Base-by-base conservation (phyloP, 1,140 invertebrate genomes). In the Grapholita molesta region DNA sequence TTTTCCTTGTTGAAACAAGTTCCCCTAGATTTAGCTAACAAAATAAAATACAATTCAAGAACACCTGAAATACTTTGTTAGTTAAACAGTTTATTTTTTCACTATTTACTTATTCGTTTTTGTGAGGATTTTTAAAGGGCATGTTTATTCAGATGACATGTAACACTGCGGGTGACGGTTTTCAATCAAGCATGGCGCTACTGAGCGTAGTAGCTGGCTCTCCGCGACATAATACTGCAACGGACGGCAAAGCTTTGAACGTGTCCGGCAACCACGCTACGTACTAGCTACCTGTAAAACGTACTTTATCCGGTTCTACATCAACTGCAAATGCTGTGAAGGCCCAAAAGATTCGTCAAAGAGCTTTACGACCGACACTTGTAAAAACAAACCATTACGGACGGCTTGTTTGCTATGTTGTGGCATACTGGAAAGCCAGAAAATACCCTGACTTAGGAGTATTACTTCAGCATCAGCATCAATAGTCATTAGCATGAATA, bases 221-320 rank as follows among this genome's bases (percentile, higher is more conserved):
- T 73, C 66, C 18, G 38, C 12, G 72, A 48, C 53, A 67, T 71
- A 68, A 78, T 78, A 71, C 66, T 86, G 86, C 74, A 64, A 64
- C 68, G 64, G 84, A 88, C 85, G 79, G 72, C 82, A 88, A 86
- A 88, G 87, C 84, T 89, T 86, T 89, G 85, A 88, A 55, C 77
- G 23, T 68, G 53, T 68, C 28, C 74, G 66, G 74, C 77, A n/a
- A 68, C 72, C 42, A 66, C 55, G 21, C 76, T 66, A 68, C 71
- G 70, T 78, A 57, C 24, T 57, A n/a, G 66, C 35, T 38, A 38
- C 35, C 35, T 38, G 72, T 78, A 86, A 84, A 84, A 77, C 75
- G 70, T 32, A 48, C 66, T 73, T 74, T 79, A 67, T 75, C 64
- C 65, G 24, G 32, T 38, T 57, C 30, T 69, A 38, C 35, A 38